Conservation (phyloP, 2,888 invertebrate genomes). For the Lasioglossum lativentre region DNA sequence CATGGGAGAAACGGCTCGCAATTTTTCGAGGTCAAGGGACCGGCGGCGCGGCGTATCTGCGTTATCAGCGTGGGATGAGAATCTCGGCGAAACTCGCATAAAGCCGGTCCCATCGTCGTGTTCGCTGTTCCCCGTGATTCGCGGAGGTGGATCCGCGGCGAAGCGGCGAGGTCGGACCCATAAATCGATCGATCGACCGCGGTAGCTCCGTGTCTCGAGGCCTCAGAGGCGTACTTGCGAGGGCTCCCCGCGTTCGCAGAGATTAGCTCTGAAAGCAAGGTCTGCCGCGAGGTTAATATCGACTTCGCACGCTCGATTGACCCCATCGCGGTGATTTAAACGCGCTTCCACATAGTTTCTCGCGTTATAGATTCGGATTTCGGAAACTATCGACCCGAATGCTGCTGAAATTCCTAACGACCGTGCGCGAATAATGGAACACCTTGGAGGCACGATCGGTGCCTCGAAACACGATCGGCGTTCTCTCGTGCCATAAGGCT, state of each 20-base stretch:
- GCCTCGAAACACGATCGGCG: neutral
- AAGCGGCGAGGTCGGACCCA: constrained; percentile 60
- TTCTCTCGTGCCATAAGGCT: neutral
- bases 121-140: constrained; percentile 33
- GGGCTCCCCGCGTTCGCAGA: constrained; percentile 6
- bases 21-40: constrained; percentile 46
- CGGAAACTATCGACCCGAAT: neutral
- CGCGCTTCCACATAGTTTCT: neutral
- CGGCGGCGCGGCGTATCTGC: constrained; percentile 47
- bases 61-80: constrained; percentile 53
- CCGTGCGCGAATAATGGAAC: neutral
- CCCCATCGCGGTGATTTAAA: neutral
- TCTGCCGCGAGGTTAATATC: constrained; percentile 32
- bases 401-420: neutral
- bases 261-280: constrained; percentile 26
- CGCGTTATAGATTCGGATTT: neutral
- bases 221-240: constrained; percentile 27
- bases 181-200: constrained; percentile 68
- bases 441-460: neutral
- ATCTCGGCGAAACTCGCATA: constrained; percentile 54
- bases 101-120: constrained; percentile 36
- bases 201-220: constrained; percentile 27
- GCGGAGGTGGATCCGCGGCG: constrained; percentile 38
- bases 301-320: constrained; percentile 25
- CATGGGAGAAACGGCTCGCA: constrained; percentile 9